Evolutionary conservation across 2,888 invertebrate genomes (phyloP), one percentile per base, ranked within the genome.

Genomic region (Camptogramma bilineatum): DNA sequence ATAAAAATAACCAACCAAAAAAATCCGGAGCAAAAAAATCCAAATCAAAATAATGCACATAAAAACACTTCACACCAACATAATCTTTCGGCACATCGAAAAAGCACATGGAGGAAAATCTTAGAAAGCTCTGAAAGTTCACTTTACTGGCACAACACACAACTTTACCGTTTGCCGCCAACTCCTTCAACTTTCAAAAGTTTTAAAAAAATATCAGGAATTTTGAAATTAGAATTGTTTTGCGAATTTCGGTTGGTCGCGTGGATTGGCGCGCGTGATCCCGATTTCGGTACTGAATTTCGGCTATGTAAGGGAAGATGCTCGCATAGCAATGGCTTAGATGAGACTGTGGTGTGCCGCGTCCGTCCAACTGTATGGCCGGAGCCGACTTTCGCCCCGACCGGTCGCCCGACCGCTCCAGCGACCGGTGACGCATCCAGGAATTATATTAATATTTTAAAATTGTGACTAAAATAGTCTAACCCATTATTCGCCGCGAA

Each of bases 311-410:
- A 85, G 90, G 91, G 91, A 92, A 84, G 93, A 93, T 93, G 93
- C 83, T 87, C 90, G 86, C 93, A 91, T 92, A 91, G 91, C 93
- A 87, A 87, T 85, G 88, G 93, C 87, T 92, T 91, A 91, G 90
- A 91, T 87, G 91, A 91, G 93, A 93, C 93, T 93, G 93, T 92
- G 89, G 85, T 87, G 84, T 79, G 85, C 85, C 85, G 88, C 87
- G 85, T 79, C 88, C 84, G 81, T 82, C 87, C 86, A 85, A 85
- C 87, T 83, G 88, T 86, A 86, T 87, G 85, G 85, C 88, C 88
- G 80, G 75, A 78, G 83, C 80, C 88, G 90, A 92, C 92, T 91
- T 90, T 90, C 92, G 92, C 91, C 90, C 91, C 92, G 90, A 93
- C 91, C 90, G 86, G 91, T 92, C 90, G 92, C 90, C 90, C 91